Base-by-base conservation (phyloP, 2,888 invertebrate genomes). In the Drosophila subsilvestris region DNA sequence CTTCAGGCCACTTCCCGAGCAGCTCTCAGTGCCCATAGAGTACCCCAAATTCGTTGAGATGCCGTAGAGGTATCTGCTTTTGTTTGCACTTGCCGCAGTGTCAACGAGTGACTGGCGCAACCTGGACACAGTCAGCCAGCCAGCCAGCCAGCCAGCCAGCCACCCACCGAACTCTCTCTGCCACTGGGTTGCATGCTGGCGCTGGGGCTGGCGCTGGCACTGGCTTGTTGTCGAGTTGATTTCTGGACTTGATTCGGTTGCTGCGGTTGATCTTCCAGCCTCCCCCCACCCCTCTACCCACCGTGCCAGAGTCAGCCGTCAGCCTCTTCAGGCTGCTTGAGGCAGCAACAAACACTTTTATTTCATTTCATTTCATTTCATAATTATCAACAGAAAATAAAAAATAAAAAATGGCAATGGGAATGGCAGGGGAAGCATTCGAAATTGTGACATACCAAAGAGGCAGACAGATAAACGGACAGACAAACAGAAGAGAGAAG, bases 301-400 rank as follows among this genome's bases (percentile, higher is more conserved):
- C 0, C 25, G 25, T 5, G 25, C 6, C 43, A 9, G 9, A 9
- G 27, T 9, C 27, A 1, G n/a, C n/a, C n/a, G n/a, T n/a, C 1
- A 25, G 7, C 82, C 85, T 86, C 67, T 76, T 70, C 72, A 79
- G 72, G 76, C 77, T 70, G 71, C 75, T 80, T 79, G 81, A 79
- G 55, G 43, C 6, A 2, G 61, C 55, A 63, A 68, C 67, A 66
- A 63, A 62, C 69, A 72, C 68, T 75, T 71, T 61, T 55, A 69
- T 65, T 62, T 58, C 61, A 74, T 65, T 66, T 66, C 53, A 63
- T 69, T 70, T 62, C 57, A 74, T 70, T 71, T 71, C 75, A 75
- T 69, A 85, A 74, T 65, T 81, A 67, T 63, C 66, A 58, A 37
- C 17, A 53, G 12, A 32, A 47, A 49, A 51, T 22, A 18, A 17